Base-by-base conservation (phyloP, 92 coral and sea anemone genomes). In the Actinostola sp. region DNA sequence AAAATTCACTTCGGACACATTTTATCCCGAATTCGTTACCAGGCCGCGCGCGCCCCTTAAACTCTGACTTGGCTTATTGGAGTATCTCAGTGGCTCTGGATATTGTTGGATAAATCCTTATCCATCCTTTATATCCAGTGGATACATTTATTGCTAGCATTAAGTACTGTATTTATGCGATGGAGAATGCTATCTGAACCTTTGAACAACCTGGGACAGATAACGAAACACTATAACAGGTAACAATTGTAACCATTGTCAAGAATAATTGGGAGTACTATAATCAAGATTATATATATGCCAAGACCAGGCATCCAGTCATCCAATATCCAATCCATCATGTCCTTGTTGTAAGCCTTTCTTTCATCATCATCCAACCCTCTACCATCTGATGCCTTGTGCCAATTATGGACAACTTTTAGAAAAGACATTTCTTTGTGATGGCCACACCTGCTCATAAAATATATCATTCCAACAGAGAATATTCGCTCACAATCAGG, bases 261-360 rank as follows among this genome's bases (percentile, higher is more conserved):
- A 71, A 48, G 71, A 71, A 1, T 71, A 67, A 63, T 80, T 79
- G 16, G 71, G 8, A 1, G 49, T 39, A 34, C 61, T 28, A 43
- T 62, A 72, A 30, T 80, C 54, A 7, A n/a, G 27, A 3, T 80
- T 23, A 10, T 63, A 20, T 42, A 49, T 0, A 20, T 26, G 33
- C 81, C 76, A 82, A 27, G 56, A 35, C 48, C 66, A 3, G 88
- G 90, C 68, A 85, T 52, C 83, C 86, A 80, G 9, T 67, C 86
- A 11, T 85, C 86, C 0, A 73, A 60, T 2, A 85, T 29, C 86
- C 90, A 85, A 11, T 73, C 39, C 15, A 48, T 31, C 86, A 79
- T 59, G 32, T 32, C 74, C 39, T 19, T 56, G 24, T 41, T 49
- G 48, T 72, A 67, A 19, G 24, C 8, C 2, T 75, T 60, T 58